Evolutionary conservation across 2,888 invertebrate species (phyloP).

Genomic region (Eubasilissa splendida): DNA sequence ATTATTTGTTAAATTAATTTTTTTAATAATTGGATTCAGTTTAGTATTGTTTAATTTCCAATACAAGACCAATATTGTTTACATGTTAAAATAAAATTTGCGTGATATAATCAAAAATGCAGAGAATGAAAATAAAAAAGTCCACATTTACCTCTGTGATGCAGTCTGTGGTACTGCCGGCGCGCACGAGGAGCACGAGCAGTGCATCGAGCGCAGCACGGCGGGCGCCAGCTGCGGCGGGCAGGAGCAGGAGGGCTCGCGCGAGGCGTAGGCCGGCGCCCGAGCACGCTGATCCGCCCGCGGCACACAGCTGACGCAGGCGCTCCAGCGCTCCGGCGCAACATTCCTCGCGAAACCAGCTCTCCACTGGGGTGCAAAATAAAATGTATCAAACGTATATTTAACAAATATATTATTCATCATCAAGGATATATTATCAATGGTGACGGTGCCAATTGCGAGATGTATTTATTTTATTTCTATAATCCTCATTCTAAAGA

Average conservation of each 20-base stretch:
- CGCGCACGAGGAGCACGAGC: constrained; percentile 49
- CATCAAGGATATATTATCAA: no score
- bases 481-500: no score
- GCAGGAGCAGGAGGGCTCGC: constrained; percentile 70
- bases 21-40: no score
- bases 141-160: constrained; percentile 42
- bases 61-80: no score
- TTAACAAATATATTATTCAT: not conserved
- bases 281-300: constrained; percentile 74
- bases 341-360: constrained; percentile 76
- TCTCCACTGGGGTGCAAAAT: constrained; percentile 65
- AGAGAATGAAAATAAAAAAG: not conserved
- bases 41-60: no score
- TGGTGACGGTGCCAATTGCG: no score
- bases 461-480: no score
- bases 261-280: constrained; percentile 76
- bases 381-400: not conserved
- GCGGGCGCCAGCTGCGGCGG: constrained; percentile 60
- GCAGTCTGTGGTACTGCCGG: constrained; percentile 46
- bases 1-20: no score
- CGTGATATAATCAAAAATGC: no score
- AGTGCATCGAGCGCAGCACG: constrained; percentile 45
- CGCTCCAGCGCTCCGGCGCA: constrained; percentile 75
- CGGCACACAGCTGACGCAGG: constrained; percentile 75
- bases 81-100: no score